Conservation (phyloP, 1,140 invertebrate genomes). For the Tetraneura akinire region DNA sequence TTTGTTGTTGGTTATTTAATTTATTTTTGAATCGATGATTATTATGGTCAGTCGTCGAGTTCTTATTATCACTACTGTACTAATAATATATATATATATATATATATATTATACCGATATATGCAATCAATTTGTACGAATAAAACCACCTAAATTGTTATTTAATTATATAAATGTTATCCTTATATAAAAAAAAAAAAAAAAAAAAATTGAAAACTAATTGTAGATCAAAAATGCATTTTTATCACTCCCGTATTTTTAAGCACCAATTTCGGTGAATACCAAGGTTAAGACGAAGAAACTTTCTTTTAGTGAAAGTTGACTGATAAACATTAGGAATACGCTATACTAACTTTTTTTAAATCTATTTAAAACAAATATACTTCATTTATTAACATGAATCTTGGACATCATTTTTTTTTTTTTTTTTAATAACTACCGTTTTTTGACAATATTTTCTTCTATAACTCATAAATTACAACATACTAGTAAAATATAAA, state of each 20-base stretch:
- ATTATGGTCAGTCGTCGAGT: constrained; percentile 31
- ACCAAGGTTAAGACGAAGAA: constrained; percentile 32
- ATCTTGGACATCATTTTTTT: constrained; percentile 41
- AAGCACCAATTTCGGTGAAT: constrained; percentile 41
- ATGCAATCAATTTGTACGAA: constrained; percentile 43
- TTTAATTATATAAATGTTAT: constrained; percentile 37
- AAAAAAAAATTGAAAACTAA: constrained; percentile 32
- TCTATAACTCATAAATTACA: constrained; percentile 31
- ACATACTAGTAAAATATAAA: constrained; percentile 14
- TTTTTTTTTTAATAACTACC: constrained; percentile 31
- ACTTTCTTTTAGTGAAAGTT: constrained; percentile 48
- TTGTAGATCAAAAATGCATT: constrained; percentile 42
- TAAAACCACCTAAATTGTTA: constrained; percentile 42
- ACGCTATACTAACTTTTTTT: constrained; percentile 38
- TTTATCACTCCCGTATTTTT: constrained; percentile 37
- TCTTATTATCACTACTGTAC: constrained; percentile 40
- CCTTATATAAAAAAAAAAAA: constrained; percentile 38
- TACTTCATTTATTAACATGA: constrained; percentile 36
- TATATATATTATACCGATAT: constrained; percentile 40
- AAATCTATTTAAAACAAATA: constrained; percentile 39
- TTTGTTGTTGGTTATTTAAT: constrained; percentile 24
- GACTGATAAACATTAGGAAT: constrained; percentile 46
- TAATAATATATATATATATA: no score
- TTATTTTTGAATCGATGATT: constrained; percentile 32
- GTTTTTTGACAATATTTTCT: constrained; percentile 47